Conservation (phyloP, 2,888 invertebrate genomes). For the Clostera curtula region DNA sequence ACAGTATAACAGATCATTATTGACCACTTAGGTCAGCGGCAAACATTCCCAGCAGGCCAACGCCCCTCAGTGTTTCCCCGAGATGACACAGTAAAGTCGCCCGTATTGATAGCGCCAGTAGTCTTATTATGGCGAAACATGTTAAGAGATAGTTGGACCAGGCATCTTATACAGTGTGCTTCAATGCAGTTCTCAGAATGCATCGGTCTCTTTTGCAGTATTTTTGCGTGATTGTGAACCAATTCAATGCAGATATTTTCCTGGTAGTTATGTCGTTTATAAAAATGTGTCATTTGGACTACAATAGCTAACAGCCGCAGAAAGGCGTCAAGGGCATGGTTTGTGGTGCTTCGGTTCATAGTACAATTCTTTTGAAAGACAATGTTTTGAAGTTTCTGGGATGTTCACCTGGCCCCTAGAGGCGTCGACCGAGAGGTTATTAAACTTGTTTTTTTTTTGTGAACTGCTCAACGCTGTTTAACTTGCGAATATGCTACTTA, state of each 20-base stretch:
- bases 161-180: constrained; percentile 48
- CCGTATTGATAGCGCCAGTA: constrained; percentile 26
- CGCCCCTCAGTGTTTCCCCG: constrained; percentile 51
- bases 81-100: constrained; percentile 32
- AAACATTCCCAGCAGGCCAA: constrained; percentile 70
- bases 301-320: constrained; percentile 12
- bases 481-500: constrained; percentile 11
- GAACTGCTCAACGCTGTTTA: constrained; percentile 13
- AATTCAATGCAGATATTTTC: constrained; percentile 49
- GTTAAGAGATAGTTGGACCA: constrained; percentile 33
- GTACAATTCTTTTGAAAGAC: constrained; percentile 16
- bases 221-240: constrained; percentile 51
- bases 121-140: constrained; percentile 34
- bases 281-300: constrained; percentile 13
- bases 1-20: constrained; percentile 68
- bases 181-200: constrained; percentile 69
- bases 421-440: constrained; percentile 30
- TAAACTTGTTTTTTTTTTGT: constrained; percentile 27
- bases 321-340: constrained; percentile 11
- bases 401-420: constrained; percentile 27
- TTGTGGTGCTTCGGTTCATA: too few relatives aligned
- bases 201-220: constrained; percentile 65
- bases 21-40: constrained; percentile 69
- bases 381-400: too few relatives aligned
- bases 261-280: constrained; percentile 26